phyloP scores from a whole-genome alignment of 2,113 vertebrate genomes.

The Micronycteris hirsuta region DNA sequence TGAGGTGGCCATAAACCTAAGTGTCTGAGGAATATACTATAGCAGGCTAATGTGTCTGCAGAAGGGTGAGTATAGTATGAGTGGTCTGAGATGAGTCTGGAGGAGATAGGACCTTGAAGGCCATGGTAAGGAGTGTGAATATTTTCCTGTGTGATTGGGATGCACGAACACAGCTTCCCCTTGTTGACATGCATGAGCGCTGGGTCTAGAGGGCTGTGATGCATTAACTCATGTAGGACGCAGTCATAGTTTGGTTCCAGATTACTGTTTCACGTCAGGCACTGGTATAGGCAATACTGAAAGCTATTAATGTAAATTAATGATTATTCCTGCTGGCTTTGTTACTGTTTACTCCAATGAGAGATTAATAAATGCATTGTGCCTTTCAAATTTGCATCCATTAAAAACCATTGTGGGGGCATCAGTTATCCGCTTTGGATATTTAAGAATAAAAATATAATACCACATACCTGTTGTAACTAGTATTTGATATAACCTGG shows the following conservation, averaged over 20 bases:
- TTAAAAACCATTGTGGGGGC: conserved; percentile 43
- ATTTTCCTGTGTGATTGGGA: neutral
- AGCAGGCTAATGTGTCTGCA: neutral
- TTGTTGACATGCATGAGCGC: neutral
- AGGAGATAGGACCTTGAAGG: neutral
- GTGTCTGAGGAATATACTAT: neutral
- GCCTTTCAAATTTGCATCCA: conserved; percentile 72
- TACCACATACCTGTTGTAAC: neutral
- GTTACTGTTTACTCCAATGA: conserved; percentile 73
- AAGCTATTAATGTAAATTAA: conserved; percentile 80
- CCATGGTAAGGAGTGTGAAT: neutral
- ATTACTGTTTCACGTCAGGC: conserved; percentile 34
- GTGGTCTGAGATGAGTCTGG: neutral
- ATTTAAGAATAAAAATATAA: conserved; percentile 9
- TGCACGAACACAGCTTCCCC: neutral
- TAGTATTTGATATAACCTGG: conserved; percentile 5
- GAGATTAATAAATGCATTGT: conserved; percentile 73
- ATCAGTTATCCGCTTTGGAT: conserved; percentile 29
- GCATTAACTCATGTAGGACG: conserved; percentile 40
- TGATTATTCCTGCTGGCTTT: conserved; percentile 77
- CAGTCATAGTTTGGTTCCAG: conserved; percentile 56
- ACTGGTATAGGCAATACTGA: conserved; percentile 52
- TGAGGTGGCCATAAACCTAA: neutral
- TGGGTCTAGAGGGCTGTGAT: conserved; percentile 32
- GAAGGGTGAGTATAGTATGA: neutral